These are phyloP conservation scores for Zaprionus lachaisei DNA, from an alignment of 1,140 invertebrate genomes.

Conservation along the genomic window DNA sequence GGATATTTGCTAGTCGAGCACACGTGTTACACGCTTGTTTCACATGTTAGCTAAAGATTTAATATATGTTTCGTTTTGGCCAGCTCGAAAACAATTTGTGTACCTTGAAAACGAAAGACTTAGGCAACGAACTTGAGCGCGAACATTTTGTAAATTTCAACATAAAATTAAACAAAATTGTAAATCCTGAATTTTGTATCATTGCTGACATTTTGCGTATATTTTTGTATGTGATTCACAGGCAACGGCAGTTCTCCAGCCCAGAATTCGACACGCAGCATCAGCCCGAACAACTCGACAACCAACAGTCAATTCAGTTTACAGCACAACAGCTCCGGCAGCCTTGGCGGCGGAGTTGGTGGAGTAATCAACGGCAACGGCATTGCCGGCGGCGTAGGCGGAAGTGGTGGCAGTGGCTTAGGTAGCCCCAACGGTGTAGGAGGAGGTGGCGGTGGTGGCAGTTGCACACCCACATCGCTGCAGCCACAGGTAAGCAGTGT, in stretches of 20 bases:
- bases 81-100: background rate
- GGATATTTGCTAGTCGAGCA: background rate
- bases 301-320: slow-evolving; percentile 84
- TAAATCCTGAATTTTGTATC: background rate
- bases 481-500: slow-evolving; percentile 71
- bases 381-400: slow-evolving; percentile 51
- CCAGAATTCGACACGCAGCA: slow-evolving; percentile 85
- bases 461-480: slow-evolving; percentile 82
- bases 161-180: too few species aligned
- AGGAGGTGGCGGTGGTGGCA: slow-evolving; percentile 65
- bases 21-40: background rate
- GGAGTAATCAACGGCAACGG: slow-evolving; percentile 55
- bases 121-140: slow-evolving; percentile 60
- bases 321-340: slow-evolving; percentile 84
- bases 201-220: background rate
- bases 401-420: slow-evolving; percentile 63
- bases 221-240: slow-evolving; percentile 45
- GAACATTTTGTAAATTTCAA: slow-evolving; percentile 11
- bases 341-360: slow-evolving; percentile 72
- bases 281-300: slow-evolving; percentile 84
- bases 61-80: background rate
- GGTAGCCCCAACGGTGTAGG: slow-evolving; percentile 54
- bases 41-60: background rate
- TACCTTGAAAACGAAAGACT: slow-evolving; percentile 61
- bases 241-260: slow-evolving; percentile 84